A percentile compares a stretch with the other conserved stretches of the same genome.
Conservation (phyloP, 2,888 invertebrate genomes). For the Caenorhabditis doughertyi region DNA sequence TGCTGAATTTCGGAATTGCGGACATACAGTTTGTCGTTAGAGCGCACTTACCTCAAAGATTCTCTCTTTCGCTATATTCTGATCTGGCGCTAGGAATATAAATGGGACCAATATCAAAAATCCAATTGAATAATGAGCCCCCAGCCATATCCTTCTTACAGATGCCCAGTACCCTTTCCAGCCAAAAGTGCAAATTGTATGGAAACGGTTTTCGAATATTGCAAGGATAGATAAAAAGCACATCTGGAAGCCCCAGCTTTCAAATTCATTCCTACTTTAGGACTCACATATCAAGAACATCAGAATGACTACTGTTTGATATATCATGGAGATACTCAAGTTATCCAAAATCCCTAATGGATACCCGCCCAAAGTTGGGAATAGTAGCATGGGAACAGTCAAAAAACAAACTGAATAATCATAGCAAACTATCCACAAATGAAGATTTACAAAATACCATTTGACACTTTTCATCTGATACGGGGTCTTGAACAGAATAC, state of each 20-base stretch:
- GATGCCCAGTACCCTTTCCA: neutral
- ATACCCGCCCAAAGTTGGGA: too few species aligned
- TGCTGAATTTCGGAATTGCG: neutral
- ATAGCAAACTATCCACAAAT: too few species aligned
- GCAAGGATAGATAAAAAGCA: conserved; percentile 7
- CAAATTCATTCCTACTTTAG: too few species aligned
- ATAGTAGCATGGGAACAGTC: too few species aligned
- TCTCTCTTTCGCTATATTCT: neutral
- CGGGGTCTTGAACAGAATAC: neutral
- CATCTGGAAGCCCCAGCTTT: conserved; percentile 5
- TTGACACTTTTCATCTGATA: neutral
- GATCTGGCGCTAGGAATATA: neutral
- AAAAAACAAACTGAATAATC: too few species aligned
- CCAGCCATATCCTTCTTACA: neutral
- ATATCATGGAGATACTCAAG: too few species aligned
- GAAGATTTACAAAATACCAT: neutral
- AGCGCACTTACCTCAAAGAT: neutral
- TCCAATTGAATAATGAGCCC: neutral
- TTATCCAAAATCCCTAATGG: too few species aligned
- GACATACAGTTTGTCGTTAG: too few species aligned
- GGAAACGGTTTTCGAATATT: conserved; percentile 4
- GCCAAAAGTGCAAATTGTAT: neutral
- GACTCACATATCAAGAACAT: too few species aligned
- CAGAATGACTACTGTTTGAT: too few species aligned
- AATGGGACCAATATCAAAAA: neutral